These are phyloP conservation scores for Tipula vernalis DNA, from an alignment of 2,888 invertebrate genomes.

Conservation along the genomic window DNA sequence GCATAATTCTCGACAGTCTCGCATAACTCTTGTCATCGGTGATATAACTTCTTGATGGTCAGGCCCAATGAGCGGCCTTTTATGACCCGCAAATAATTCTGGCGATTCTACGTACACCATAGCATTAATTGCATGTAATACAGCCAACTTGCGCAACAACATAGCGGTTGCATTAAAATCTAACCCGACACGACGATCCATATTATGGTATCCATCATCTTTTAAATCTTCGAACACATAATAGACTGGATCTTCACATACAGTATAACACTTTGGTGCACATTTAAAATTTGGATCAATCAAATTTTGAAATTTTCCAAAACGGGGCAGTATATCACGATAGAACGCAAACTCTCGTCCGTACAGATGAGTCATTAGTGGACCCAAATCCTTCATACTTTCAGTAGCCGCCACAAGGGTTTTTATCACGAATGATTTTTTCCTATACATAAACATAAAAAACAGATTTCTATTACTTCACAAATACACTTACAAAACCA, in stretches of 20 bases:
- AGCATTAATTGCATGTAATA: neutral
- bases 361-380: neutral
- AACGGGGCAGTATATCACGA: neutral
- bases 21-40: neutral
- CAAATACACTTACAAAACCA: neutral
- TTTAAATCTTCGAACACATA: conserved; percentile 6
- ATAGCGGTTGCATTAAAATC: neutral
- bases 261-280: neutral
- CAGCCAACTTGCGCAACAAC: neutral
- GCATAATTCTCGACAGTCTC: neutral
- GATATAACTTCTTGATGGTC: neutral
- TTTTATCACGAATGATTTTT: neutral
- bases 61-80: neutral
- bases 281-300: neutral
- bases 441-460: neutral
- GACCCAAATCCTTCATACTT: neutral
- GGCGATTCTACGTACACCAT: neutral
- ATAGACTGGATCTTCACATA: neutral
- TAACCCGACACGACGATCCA: neutral
- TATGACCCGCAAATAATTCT: neutral
- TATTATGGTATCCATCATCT: neutral
- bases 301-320: neutral
- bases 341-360: neutral
- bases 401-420: neutral
- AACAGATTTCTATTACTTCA: neutral